A percentile compares a stretch with the other conserved stretches of the same genome.
Conservation (phyloP, 2,888 invertebrate genomes). For the Julus scandinavius region DNA sequence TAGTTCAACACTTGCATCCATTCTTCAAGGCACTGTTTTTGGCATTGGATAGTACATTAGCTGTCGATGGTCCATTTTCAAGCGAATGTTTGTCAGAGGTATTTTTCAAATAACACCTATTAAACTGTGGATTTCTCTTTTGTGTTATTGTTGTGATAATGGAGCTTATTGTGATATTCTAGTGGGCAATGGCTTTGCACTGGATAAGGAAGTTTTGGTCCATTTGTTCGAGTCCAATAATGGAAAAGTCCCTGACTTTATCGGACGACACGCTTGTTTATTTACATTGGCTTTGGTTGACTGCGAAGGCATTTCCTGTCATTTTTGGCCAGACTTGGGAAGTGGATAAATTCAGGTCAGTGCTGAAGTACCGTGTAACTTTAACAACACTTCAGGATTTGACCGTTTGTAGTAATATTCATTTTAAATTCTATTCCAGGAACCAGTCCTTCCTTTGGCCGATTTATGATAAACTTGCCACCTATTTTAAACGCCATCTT, state of each 20-base stretch:
- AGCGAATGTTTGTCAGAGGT: not conserved
- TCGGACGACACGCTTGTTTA: slow-evolving; percentile 46
- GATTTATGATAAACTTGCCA: slow-evolving; percentile 45
- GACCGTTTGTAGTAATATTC: not conserved
- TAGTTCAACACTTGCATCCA: slow-evolving; percentile 1
- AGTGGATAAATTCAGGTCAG: slow-evolving; percentile 54
- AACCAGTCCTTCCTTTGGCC: slow-evolving; percentile 48
- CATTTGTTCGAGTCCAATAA: slow-evolving; percentile 26
- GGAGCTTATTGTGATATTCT: not conserved
- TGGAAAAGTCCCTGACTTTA: slow-evolving; percentile 26
- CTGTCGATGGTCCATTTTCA: not conserved
- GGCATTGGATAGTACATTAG: slow-evolving; percentile 7
- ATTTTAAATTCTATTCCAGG: not conserved
- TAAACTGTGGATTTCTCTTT: not conserved
- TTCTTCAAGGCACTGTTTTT: not conserved
- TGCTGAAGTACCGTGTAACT: not conserved
- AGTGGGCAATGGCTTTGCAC: slow-evolving; percentile 47
- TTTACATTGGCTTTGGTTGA: slow-evolving; percentile 58
- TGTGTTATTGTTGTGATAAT: not conserved
- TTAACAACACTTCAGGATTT: not conserved
- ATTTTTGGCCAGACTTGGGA: slow-evolving; percentile 56
- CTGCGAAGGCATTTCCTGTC: slow-evolving; percentile 56
- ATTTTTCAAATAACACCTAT: not conserved
- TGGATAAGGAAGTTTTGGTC: slow-evolving; percentile 50
- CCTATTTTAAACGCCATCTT: not conserved